phyloP scores from a whole-genome alignment of 2,888 invertebrate genomes.

The Gerosis bhagava region DNA sequence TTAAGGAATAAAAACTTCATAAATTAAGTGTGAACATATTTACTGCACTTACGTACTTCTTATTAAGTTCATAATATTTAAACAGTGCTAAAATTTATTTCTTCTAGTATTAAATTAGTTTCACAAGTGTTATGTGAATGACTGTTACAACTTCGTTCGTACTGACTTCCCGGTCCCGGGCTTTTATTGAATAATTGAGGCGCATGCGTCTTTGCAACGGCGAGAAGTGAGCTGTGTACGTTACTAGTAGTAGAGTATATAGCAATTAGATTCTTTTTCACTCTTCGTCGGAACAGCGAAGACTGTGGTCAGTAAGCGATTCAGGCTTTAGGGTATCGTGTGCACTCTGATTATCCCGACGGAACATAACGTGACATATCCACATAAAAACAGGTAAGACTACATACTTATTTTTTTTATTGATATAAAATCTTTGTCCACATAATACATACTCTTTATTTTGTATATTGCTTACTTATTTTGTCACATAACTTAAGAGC shows the following conservation, averaged over 20 bases:
- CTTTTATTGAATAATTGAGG: slow-evolving; percentile 59
- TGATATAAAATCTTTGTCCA: too few relatives aligned
- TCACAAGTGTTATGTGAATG: too few relatives aligned
- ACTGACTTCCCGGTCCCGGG: slow-evolving; percentile 43
- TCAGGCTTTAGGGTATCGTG: slow-evolving; percentile 15
- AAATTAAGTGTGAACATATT: too few relatives aligned
- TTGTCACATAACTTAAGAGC: slow-evolving; percentile 28
- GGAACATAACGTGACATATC: slow-evolving; percentile 1
- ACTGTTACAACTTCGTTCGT: slow-evolving; percentile 5
- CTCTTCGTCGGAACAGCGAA: slow-evolving; percentile 30
- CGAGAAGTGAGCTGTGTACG: slow-evolving; percentile 60
- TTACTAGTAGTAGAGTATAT: slow-evolving; percentile 22
- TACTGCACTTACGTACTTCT: too few relatives aligned
- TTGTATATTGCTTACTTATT: too few relatives aligned
- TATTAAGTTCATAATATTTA: too few relatives aligned
- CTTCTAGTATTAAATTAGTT: too few relatives aligned
- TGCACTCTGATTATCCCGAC: slow-evolving; percentile 7
- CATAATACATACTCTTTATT: too few relatives aligned
- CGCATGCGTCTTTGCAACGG: slow-evolving; percentile 59
- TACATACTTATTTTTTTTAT: too few relatives aligned
- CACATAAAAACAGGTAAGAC: slow-evolving; percentile 25
- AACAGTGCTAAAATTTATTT: too few relatives aligned
- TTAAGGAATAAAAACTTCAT: too few relatives aligned
- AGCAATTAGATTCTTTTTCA: slow-evolving; percentile 29
- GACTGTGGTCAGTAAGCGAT: slow-evolving; percentile 21